These are phyloP conservation scores for Resseliella maxima DNA, from an alignment of 2,888 invertebrate species.

Conservation along the genomic window DNA sequence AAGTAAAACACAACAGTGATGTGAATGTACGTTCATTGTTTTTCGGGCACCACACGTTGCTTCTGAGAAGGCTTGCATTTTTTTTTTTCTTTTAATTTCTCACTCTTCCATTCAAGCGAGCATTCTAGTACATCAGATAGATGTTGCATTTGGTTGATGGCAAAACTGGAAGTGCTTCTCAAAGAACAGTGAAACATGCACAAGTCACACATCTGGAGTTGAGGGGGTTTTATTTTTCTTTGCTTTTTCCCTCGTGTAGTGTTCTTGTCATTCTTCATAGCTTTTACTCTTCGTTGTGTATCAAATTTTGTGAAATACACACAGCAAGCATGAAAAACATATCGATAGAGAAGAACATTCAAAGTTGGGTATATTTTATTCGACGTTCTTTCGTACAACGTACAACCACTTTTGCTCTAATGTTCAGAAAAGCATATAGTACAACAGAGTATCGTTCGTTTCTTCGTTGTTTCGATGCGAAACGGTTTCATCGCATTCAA, in stretches of 20 bases:
- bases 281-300: neutral
- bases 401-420: neutral
- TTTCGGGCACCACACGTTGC: constrained; percentile 36
- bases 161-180: neutral
- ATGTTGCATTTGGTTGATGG: neutral
- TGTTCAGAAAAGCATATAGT: neutral
- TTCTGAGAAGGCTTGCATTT: neutral
- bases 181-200: constrained; percentile 3
- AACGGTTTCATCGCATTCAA: neutral
- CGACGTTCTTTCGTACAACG: neutral
- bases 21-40: constrained; percentile 40
- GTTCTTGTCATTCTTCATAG: constrained; percentile 21
- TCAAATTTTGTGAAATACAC: constrained; percentile 17
- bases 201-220: neutral
- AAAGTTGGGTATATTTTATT: neutral
- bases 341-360: neutral
- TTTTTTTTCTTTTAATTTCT: neutral
- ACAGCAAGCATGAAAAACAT: neutral
- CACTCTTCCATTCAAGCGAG: neutral
- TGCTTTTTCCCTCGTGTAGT: constrained; percentile 49
- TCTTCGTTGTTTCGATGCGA: neutral
- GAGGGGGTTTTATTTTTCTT: constrained; percentile 44
- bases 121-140: neutral
- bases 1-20: constrained; percentile 16
- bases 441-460: neutral